Evolutionary conservation across 2,888 invertebrate genomes (phyloP).

Genomic region (Sesamia inferens): DNA sequence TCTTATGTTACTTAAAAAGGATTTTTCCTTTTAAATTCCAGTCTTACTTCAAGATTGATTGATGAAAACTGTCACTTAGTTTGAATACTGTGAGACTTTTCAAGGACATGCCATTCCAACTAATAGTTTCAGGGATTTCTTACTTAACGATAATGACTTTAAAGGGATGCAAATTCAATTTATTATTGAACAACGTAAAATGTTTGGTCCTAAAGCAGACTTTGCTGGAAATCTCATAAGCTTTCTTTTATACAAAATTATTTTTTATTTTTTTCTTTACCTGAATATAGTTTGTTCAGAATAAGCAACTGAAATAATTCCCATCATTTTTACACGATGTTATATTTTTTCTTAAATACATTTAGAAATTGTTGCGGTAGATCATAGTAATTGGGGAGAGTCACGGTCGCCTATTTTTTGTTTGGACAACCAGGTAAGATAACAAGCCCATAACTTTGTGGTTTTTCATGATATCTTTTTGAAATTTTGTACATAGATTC

Average conservation of each 20-base stretch:
- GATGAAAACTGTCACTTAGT: constrained; percentile 50
- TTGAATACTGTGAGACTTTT: constrained; percentile 33
- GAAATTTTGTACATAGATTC: too few relatives aligned
- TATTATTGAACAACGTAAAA: not conserved
- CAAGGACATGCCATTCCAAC: constrained; percentile 27
- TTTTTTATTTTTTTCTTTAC: too few relatives aligned
- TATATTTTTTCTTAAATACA: too few relatives aligned
- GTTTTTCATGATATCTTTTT: too few relatives aligned
- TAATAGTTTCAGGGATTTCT: constrained; percentile 41
- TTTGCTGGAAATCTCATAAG: not conserved
- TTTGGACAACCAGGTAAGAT: too few relatives aligned
- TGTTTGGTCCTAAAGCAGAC: not conserved
- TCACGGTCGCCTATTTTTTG: too few relatives aligned
- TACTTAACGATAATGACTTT: constrained; percentile 25
- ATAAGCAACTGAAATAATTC: too few relatives aligned
- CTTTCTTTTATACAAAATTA: not conserved
- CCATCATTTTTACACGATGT: too few relatives aligned
- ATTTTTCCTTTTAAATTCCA: constrained; percentile 21
- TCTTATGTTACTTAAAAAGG: not conserved
- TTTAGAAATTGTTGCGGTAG: too few relatives aligned
- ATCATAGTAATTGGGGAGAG: too few relatives aligned
- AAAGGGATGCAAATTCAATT: constrained; percentile 19
- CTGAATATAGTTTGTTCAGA: too few relatives aligned
- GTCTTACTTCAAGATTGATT: constrained; percentile 54
- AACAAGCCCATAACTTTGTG: too few relatives aligned